These are phyloP conservation scores for Gila orcuttii DNA, from an alignment of 2,113 vertebrate genomes.

Conservation along the genomic window DNA sequence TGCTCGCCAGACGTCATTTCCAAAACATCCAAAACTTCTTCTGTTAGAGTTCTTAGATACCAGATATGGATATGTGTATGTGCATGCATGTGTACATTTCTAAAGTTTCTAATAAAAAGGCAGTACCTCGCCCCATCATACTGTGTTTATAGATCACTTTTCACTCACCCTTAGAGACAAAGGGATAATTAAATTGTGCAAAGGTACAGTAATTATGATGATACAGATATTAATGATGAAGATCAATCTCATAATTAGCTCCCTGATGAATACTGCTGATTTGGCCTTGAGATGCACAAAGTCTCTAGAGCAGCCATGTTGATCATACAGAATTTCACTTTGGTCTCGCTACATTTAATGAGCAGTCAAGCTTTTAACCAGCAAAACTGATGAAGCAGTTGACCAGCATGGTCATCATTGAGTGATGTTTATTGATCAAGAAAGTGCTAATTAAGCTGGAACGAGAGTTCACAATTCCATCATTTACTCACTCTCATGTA, in stretches of 20 bases:
- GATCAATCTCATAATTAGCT: conserved; percentile 17
- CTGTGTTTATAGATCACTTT: neutral
- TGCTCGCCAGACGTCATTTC: no score
- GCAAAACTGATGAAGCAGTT: neutral
- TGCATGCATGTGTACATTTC: neutral
- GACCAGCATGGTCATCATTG: neutral
- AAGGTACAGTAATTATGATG: conserved; percentile 24
- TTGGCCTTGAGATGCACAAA: neutral
- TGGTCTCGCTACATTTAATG: neutral
- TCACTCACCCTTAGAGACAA: conserved; percentile 27
- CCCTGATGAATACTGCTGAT: conserved; percentile 6
- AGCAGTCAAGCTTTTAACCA: neutral
- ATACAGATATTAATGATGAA: conserved; percentile 9
- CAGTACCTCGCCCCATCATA: neutral
- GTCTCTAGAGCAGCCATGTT: neutral
- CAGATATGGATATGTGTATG: neutral
- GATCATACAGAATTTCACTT: neutral
- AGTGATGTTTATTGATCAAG: neutral
- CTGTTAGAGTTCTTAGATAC: neutral
- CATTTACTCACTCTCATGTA: neutral
- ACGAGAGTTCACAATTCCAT: neutral
- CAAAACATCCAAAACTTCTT: no score
- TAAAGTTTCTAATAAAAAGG: neutral
- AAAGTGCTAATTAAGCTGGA: neutral
- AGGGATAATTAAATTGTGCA: neutral